Evolutionary conservation across 2,888 invertebrate species (phyloP), one percentile per base, ranked within the genome.

Genomic region (Linnaemya tessellans): DNA sequence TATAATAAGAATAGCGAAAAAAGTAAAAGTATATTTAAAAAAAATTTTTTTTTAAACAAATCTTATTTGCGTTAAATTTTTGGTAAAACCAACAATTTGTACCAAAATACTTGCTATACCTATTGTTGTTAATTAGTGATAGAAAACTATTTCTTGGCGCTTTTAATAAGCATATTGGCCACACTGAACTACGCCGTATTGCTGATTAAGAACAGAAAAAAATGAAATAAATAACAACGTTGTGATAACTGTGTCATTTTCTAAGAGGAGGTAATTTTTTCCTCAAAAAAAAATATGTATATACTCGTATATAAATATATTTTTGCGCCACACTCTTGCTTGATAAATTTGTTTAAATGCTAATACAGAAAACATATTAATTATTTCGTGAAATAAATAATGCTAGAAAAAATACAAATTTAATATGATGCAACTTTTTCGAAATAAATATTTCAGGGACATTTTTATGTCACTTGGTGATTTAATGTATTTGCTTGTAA

Each of bases 221-320:
- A 65, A 64, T 15, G 43, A 35, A 81, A 62, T 4, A 35, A 30
- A 30, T 58, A 56, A 71, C 49, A 22, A 11, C 51, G 30, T 49
- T 80, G 65, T 65, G 56, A 80, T 75, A 81, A 80, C 56, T 85
- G 82, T 85, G 79, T 75, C 82, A 85, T 20, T 65, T 79, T 85
- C 85, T 79, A 80, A 79, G 85, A 80, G 85, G 85, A 79, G 85
- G 85, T 82, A 74, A n/a, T 25, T 58, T 74, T 73, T 71, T n/a
- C 15, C 11, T 3, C 22, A 13, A 41, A 15, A 54, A 60, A 73
- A 71, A 35, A 60, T 11, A 4, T 38, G n/a, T 18, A 8, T 38
- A 46, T 15, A n/a, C n/a, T n/a, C n/a, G 15, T 54, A 11, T 0
- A 51, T 20, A 22, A 11, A 13, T 35, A 46, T 49, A 18, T 49